Conservation (phyloP, 2,797 vertebrate genomes). For the Falco naumanni region DNA sequence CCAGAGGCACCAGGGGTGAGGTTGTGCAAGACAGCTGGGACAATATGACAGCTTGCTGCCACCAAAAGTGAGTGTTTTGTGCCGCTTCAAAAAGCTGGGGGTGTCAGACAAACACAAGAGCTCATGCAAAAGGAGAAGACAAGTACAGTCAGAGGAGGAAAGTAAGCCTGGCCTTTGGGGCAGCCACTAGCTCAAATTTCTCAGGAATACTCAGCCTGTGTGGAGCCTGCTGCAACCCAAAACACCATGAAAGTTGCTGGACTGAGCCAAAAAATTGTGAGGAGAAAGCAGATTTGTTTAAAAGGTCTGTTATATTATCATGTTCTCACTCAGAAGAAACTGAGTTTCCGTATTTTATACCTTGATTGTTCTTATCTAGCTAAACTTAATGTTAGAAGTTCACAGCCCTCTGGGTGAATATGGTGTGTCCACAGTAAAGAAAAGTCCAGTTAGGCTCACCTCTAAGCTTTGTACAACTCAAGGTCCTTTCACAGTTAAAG, state of each 20-base stretch:
- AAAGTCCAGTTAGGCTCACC: neutral
- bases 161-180: conserved; percentile 39
- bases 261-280: neutral
- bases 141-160: neutral
- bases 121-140: neutral
- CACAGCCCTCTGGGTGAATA: neutral
- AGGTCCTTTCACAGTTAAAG: neutral
- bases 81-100: conserved; percentile 6
- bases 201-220: neutral
- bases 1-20: neutral
- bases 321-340: neutral
- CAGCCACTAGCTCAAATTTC: conserved; percentile 15
- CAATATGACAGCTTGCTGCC: conserved; percentile 9
- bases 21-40: conserved; percentile 42
- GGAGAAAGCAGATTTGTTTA: neutral
- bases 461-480: neutral
- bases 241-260: neutral
- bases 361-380: neutral
- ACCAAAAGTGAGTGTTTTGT: neutral
- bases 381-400: neutral
- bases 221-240: conserved; percentile 27
- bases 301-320: neutral
- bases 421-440: neutral
- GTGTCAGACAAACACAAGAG: neutral
- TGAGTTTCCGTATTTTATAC: neutral